Evolutionary conservation across 2,888 invertebrate genomes (phyloP), one percentile per base, ranked within the genome.

Genomic region (Danaus chrysippus): DNA sequence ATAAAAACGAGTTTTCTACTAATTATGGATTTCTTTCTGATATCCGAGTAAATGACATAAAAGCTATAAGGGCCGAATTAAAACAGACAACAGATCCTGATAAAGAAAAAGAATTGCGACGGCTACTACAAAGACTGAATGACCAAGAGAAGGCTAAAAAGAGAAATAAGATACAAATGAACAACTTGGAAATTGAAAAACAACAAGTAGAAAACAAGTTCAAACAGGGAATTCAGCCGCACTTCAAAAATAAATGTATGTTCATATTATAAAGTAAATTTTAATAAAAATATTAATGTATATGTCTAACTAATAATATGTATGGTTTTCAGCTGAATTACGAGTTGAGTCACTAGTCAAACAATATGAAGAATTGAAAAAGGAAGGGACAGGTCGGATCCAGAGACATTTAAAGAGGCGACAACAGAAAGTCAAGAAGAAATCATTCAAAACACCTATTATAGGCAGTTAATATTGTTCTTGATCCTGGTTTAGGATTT

Each of bases 331-430:
- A 97, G 97, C 96, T 79, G 96, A 97, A 75, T 93, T 93, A 72
- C 94, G 94, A 63, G 92, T 96, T 1, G 92, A 95, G 67, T 93
- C 94, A 42, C 84, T 97, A 54, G 94, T 97, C 1, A 93, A 94
- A 43, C 95, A 97, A 78, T 98, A 95, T 76, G 95, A 96, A 68
- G 94, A 95, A 56, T 79, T 98, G 55, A 97, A 97, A 82, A 85
- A 83, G 54, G 92, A 94, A 73, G 93, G 94, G 58, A 88, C 92
- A 0, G 96, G 96, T 10, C 94, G 94, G 73, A 82, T 98, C 1
- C 94, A 95, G 69, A 94, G 96, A 70, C 97, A 97, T 76, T 92
- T 98, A 69, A 94, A 95, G 73, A 94, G 96, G 68, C 92, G 96
- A 62, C 93, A 95, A 17, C 97, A 96, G 78, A 97, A 96, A 81